phyloP scores from a whole-genome alignment of 2,888 invertebrate species.

The Rhingia rostrata region DNA sequence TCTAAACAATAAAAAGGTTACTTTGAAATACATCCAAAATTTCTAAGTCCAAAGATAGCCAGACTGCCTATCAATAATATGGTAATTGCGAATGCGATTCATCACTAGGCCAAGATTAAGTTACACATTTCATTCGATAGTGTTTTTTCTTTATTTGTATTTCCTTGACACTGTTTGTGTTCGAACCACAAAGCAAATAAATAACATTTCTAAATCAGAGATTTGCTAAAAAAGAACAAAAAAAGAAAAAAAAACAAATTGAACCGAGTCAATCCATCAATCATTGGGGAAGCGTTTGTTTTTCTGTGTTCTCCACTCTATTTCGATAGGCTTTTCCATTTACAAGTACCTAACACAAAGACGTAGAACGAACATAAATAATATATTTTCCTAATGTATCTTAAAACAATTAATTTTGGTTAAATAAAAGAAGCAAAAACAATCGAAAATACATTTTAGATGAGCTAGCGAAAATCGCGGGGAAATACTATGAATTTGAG shows the following conservation, averaged over 20 bases:
- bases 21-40: conserved; percentile 26
- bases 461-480: conserved; percentile 66
- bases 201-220: conserved; percentile 38
- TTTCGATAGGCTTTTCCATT: conserved; percentile 22
- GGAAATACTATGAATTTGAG: conserved; percentile 60
- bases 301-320: not conserved
- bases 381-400: conserved; percentile 59
- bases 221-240: conserved; percentile 16
- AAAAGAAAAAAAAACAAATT: conserved; percentile 13
- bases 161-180: conserved; percentile 8
- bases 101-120: conserved; percentile 37
- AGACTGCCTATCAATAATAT: conserved; percentile 13
- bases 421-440: conserved; percentile 24
- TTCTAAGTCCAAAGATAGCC: conserved; percentile 14
- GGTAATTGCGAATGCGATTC: conserved; percentile 45
- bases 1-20: not conserved
- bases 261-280: conserved; percentile 59
- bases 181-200: conserved; percentile 4
- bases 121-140: conserved; percentile 34
- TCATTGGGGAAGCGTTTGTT: conserved; percentile 52
- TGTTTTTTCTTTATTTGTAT: conserved; percentile 30
- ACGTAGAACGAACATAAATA: conserved; percentile 36
- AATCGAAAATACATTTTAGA: conserved; percentile 59
- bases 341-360: conserved; percentile 12
- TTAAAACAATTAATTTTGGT: conserved; percentile 43